A percentile compares a stretch with the other conserved stretches of the same genome.
phyloP scores from a whole-genome alignment of 2,888 invertebrate genomes.

The Andrena flavipes region DNA sequence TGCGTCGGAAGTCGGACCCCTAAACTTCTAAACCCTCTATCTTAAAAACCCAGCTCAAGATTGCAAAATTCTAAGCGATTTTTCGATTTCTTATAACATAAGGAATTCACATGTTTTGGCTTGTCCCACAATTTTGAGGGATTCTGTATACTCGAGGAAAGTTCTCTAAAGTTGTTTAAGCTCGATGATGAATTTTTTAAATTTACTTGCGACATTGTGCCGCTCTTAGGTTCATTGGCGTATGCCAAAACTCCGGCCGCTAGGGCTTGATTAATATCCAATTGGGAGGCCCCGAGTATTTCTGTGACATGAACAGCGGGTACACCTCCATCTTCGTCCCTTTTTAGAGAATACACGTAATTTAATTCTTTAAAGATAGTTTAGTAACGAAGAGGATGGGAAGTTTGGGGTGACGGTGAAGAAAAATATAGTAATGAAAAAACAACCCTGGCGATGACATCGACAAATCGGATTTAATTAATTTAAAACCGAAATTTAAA shows the following conservation, averaged over 20 bases:
- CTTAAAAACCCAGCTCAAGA: no score
- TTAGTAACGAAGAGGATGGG: no score
- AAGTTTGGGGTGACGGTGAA: no score
- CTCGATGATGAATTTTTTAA: not conserved
- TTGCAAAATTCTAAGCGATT: no score
- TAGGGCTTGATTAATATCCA: constrained; percentile 75
- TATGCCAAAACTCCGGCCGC: constrained; percentile 76
- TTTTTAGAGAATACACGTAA: constrained; percentile 40
- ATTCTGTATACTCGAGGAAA: no score
- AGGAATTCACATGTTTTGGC: no score
- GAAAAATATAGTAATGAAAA: no score
- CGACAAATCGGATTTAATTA: not conserved
- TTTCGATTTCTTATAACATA: no score
- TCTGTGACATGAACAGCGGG: constrained; percentile 83
- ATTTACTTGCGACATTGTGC: constrained; percentile 75
- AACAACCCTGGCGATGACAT: no score
- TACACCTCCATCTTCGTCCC: constrained; percentile 86
- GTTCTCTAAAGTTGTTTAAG: not conserved
- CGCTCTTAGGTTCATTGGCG: constrained; percentile 74
- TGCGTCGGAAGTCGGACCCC: no score
- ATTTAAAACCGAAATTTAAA: not conserved
- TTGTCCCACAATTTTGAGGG: no score
- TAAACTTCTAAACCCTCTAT: no score
- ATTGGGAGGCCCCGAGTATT: constrained; percentile 76
- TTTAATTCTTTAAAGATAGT: not conserved